Evolutionary conservation across 2,888 invertebrate species (phyloP), one percentile per base, ranked within the genome.

Genomic region (Cacoxenus indagator): DNA sequence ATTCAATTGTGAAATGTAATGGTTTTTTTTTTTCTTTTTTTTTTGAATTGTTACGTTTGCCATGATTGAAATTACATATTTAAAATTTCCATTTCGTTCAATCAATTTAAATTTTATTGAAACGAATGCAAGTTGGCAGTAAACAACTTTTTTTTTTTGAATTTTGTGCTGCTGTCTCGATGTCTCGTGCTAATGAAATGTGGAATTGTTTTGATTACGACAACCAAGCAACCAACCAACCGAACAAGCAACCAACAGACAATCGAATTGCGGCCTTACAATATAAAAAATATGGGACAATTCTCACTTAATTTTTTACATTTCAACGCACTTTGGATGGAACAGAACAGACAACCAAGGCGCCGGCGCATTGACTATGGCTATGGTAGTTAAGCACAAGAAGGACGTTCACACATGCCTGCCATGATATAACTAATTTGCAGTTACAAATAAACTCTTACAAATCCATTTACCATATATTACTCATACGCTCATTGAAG

Each of bases 31-130:
- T 59, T 46, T 14, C 5, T 46, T 27, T 29, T 61, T n/a, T 61
- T n/a, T 61, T 29, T 26, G 46, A 22, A 22, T 26, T 55, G 37
- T 46, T 69, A 19, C 37, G 48, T 27, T 70, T 71, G 77, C 77
- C 81, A 82, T 83, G 8, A 51, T 51, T 51, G 1, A 17, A 17
- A 51, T 51, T 51, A 43, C 45, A 43, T 81, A 78, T 82, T 84
- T 82, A 79, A 82, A 77, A 72, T 78, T 73, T n/a, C n/a, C 76
- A 82, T 81, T 83, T 81, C 78, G 81, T 80, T 83, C 81, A 74
- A 80, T 83, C 71, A 72, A 81, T 79, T 79, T 75, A 82, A 80
- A 83, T 80, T 79, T 78, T 43, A 62, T 62, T 45, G 61, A 62
- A 62, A 62, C 45, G 61, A 19, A 14, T 62, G 61, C 45, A 24